These are phyloP conservation scores for Sarcophaga subvicina DNA, from an alignment of 2,888 invertebrate species.

Conservation along the genomic window DNA sequence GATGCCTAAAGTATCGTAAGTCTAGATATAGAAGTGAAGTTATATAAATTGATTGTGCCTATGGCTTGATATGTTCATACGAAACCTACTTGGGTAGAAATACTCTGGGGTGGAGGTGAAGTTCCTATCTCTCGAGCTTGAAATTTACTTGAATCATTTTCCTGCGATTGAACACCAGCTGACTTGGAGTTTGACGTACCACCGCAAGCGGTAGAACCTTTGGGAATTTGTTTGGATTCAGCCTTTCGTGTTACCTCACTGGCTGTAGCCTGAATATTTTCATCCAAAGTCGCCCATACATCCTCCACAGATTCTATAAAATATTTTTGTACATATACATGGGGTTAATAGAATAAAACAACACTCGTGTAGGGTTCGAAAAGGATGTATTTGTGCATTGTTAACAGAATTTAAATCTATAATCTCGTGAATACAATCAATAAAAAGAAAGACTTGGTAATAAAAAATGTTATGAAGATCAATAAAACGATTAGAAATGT, in stretches of 20 bases:
- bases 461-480: conserved; percentile 52
- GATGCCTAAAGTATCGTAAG: conserved; percentile 82
- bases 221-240: conserved; percentile 69
- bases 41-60: conserved; percentile 19
- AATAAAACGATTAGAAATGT: conserved; percentile 1
- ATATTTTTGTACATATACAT: conserved; percentile 20
- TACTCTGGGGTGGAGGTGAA: conserved; percentile 93
- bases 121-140: conserved; percentile 87
- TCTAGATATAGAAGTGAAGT: conserved; percentile 79
- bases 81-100: conserved; percentile 89
- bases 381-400: conserved; percentile 26
- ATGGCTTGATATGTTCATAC: not conserved
- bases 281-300: conserved; percentile 81
- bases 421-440: conserved; percentile 3
- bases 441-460: not conserved
- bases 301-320: conserved; percentile 79
- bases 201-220: conserved; percentile 85
- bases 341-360: conserved; percentile 54
- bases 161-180: conserved; percentile 76
- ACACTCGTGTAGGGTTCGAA: conserved; percentile 65
- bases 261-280: conserved; percentile 80
- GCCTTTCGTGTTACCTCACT: conserved; percentile 74
- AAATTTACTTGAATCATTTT: conserved; percentile 47
- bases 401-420: conserved; percentile 32
- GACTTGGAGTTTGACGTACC: conserved; percentile 83